Percentiles rank a stretch among this genome's conserved stretches.
These are phyloP conservation scores for Lepidotrigona ventralis DNA, from an alignment of 1,140 invertebrate genomes.

Conservation along the genomic window DNA sequence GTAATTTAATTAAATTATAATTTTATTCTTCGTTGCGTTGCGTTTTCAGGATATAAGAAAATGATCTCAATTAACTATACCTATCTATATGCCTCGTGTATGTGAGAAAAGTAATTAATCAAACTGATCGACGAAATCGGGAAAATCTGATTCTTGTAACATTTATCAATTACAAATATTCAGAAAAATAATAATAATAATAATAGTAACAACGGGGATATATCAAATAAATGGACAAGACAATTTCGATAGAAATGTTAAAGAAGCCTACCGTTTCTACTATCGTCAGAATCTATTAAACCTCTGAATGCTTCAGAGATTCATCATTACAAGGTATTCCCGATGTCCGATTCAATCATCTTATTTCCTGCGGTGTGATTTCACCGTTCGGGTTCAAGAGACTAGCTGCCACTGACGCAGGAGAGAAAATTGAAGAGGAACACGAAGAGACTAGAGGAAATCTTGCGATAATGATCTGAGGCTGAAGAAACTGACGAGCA, in stretches of 20 bases:
- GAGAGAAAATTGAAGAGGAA: slow-evolving; percentile 5
- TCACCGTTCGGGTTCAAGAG: slow-evolving; percentile 39
- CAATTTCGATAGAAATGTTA: background rate
- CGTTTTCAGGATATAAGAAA: background rate
- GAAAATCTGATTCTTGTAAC: background rate
- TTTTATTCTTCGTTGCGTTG: background rate
- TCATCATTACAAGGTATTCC: slow-evolving; percentile 1
- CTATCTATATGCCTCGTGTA: no score
- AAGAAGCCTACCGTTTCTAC: background rate
- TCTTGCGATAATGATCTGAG: slow-evolving; percentile 54
- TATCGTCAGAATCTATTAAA: background rate
- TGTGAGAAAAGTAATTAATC: background rate
- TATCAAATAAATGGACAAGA: background rate
- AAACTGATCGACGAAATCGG: background rate
- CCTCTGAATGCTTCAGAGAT: background rate
- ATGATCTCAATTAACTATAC: no score
- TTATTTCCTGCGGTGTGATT: slow-evolving; percentile 68
- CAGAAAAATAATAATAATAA: background rate
- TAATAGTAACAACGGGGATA: background rate
- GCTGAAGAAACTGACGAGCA: background rate
- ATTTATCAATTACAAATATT: background rate
- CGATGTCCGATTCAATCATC: slow-evolving; percentile 67
- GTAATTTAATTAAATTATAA: background rate
- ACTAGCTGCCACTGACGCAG: background rate
- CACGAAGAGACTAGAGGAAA: slow-evolving; percentile 24